A percentile compares a stretch with the other conserved stretches of the same genome.
phyloP scores from a whole-genome alignment of 1,140 invertebrate genomes.

The Diorhabda carinulata region DNA sequence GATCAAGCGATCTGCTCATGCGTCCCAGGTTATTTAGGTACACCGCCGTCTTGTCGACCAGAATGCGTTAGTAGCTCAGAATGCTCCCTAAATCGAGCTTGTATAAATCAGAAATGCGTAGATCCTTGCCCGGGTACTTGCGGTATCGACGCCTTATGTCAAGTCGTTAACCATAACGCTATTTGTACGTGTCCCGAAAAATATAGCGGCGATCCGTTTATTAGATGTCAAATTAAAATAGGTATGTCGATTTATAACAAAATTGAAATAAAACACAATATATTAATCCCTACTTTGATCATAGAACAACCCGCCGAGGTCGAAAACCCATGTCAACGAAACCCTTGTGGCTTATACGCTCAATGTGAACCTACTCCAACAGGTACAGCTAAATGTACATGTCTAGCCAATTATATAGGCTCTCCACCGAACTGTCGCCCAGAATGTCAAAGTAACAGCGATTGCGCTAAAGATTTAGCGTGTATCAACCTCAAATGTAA shows the following conservation, averaged over 20 bases:
- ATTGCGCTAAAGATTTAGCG: conserved; percentile 58
- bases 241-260: conserved; percentile 26
- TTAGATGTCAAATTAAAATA: conserved; percentile 50
- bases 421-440: conserved; percentile 64
- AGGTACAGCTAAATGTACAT: conserved; percentile 59
- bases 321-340: conserved; percentile 64
- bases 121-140: conserved; percentile 68
- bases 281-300: background rate
- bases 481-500: conserved; percentile 63
- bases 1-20: conserved; percentile 73
- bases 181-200: conserved; percentile 62
- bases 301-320: conserved; percentile 26
- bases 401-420: conserved; percentile 59
- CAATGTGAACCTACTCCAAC: conserved; percentile 58
- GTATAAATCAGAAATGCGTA: conserved; percentile 62
- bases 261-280: background rate
- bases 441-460: conserved; percentile 62
- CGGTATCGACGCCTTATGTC: conserved; percentile 62
- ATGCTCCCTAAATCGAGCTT: conserved; percentile 60
- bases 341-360: conserved; percentile 73
- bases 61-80: conserved; percentile 66
- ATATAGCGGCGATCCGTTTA: conserved; percentile 66
- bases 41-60: conserved; percentile 65
- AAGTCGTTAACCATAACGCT: conserved; percentile 65
- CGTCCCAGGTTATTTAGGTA: conserved; percentile 64